These are phyloP conservation scores for Formica exsecta DNA, from an alignment of 1,140 invertebrate species.

Conservation along the genomic window DNA sequence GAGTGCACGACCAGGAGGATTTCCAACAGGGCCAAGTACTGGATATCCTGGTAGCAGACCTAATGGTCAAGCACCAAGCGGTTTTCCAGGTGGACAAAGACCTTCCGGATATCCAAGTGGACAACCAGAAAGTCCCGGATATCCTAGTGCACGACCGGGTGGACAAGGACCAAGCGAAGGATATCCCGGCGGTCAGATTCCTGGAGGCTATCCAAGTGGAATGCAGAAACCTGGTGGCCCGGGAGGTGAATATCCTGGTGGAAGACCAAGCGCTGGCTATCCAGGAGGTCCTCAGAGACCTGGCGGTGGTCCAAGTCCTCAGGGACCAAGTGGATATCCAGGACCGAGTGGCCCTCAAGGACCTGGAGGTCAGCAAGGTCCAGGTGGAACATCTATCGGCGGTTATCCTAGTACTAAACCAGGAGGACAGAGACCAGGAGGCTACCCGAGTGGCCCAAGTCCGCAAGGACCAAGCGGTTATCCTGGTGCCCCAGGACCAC, in stretches of 20 bases:
- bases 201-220: constrained; percentile 71
- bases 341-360: constrained; percentile 71
- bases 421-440: constrained; percentile 58
- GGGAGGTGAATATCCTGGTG: constrained; percentile 69
- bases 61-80: constrained; percentile 49
- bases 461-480: constrained; percentile 40
- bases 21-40: constrained; percentile 65
- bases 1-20: constrained; percentile 62
- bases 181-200: constrained; percentile 75
- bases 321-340: constrained; percentile 72
- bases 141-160: constrained; percentile 72
- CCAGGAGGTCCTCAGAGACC: constrained; percentile 68
- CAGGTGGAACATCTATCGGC: constrained; percentile 40
- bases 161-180: constrained; percentile 62
- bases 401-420: constrained; percentile 57
- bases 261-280: constrained; percentile 70
- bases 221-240: constrained; percentile 68
- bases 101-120: constrained; percentile 71
- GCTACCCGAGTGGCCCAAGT: constrained; percentile 52
- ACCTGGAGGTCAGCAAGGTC: constrained; percentile 73
- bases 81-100: constrained; percentile 64
- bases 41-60: constrained; percentile 72
- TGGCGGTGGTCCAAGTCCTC: constrained; percentile 69
- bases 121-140: constrained; percentile 68
- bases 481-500: not conserved